Conservation (phyloP, 2,113 vertebrate species). For the Pollachius pollachius region DNA sequence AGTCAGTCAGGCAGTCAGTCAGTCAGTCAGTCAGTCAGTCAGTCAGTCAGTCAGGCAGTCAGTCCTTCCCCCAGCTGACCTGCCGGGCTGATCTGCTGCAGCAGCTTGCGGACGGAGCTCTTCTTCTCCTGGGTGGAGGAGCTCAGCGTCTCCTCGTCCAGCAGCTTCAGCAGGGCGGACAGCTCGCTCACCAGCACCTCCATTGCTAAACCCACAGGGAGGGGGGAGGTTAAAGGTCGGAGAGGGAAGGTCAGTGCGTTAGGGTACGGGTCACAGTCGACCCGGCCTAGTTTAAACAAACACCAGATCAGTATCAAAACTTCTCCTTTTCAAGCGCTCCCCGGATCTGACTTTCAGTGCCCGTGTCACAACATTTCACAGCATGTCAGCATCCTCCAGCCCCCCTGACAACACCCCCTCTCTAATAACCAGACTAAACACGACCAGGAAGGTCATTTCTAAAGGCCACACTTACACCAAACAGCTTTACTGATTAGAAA, state of each 20-base stretch:
- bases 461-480: conserved; percentile 23
- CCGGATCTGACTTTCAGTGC: conserved; percentile 29
- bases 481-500: conserved; percentile 28
- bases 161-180: conserved; percentile 85
- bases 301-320: conserved; percentile 2
- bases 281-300: conserved; percentile 52
- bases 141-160: conserved; percentile 93
- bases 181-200: conserved; percentile 93
- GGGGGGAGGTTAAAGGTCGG: conserved; percentile 28
- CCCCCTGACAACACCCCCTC: not conserved
- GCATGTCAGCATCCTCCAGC: conserved; percentile 26
- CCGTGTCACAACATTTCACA: conserved; percentile 34
- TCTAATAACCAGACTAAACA: conserved; percentile 44
- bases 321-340: not conserved
- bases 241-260: conserved; percentile 39
- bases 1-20: too few relatives aligned
- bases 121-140: conserved; percentile 90
- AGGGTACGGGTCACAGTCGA: conserved; percentile 12
- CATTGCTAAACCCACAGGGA: conserved; percentile 72
- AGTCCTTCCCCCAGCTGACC: conserved; percentile 75
- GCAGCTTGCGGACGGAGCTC: conserved; percentile 83
- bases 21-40: too few relatives aligned
- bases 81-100: conserved; percentile 89
- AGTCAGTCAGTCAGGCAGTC: too few relatives aligned
- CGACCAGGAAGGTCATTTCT: not conserved